Conservation (phyloP, 1,140 invertebrate genomes). For the Rhopalosiphum maidis region DNA sequence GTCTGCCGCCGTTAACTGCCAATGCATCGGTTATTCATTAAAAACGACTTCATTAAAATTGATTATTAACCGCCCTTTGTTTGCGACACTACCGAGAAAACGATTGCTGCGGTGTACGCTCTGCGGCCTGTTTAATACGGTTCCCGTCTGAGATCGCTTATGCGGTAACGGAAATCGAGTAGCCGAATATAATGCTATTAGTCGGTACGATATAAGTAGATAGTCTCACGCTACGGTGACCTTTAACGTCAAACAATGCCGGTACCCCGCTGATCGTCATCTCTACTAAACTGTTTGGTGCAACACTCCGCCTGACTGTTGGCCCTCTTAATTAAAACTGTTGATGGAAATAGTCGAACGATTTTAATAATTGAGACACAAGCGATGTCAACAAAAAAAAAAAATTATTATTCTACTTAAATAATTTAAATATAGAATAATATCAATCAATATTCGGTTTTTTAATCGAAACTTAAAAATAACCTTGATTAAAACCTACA, state of each 20-base stretch:
- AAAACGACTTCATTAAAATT: background rate
- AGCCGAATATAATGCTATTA: background rate
- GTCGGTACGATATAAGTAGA: background rate
- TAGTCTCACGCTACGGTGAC: background rate
- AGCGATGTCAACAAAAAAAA: too few relatives aligned
- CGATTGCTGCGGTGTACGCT: background rate
- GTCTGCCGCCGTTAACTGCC: background rate
- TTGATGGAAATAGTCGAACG: background rate
- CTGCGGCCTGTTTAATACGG: background rate
- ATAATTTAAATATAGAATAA: background rate
- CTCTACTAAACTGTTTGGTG: background rate
- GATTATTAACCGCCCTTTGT: background rate
- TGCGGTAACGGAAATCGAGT: background rate
- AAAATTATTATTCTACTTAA: background rate
- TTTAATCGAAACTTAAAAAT: too few relatives aligned
- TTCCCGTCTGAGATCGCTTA: background rate
- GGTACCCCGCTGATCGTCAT: background rate
- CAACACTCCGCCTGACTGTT: background rate
- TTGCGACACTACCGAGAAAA: background rate
- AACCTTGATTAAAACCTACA: too few relatives aligned
- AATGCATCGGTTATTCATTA: background rate
- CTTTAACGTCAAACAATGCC: background rate
- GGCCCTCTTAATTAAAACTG: background rate
- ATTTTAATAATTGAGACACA: background rate
- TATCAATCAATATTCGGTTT: too few relatives aligned